These are phyloP conservation scores for Gandaritis pyraliata DNA, from an alignment of 2,888 invertebrate genomes.

Conservation along the genomic window DNA sequence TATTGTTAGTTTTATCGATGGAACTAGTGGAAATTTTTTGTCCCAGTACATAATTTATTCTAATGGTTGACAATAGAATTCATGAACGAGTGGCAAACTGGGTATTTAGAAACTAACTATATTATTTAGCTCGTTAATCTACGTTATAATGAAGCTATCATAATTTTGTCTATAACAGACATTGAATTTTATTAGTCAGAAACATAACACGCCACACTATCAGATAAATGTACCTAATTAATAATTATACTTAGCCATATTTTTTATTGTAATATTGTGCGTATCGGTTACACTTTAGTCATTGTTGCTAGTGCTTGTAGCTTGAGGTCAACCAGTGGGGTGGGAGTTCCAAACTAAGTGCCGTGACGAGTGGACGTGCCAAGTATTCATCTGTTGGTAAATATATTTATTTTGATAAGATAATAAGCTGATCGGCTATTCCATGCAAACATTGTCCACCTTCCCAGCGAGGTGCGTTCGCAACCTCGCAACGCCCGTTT, in stretches of 20 bases:
- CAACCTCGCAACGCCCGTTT: slow-evolving; percentile 31
- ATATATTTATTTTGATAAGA: slow-evolving; percentile 24
- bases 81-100: too few relatives aligned
- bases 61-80: too few relatives aligned
- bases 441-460: slow-evolving; percentile 52
- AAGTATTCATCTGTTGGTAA: slow-evolving; percentile 22
- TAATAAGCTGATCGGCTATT: slow-evolving; percentile 37
- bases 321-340: neutral
- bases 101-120: too few relatives aligned
- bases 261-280: neutral
- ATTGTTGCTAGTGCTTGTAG: slow-evolving; percentile 3
- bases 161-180: too few relatives aligned
- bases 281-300: slow-evolving; percentile 2
- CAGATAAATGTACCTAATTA: neutral
- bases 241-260: neutral
- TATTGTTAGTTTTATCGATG: too few relatives aligned
- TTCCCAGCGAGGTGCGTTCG: slow-evolving; percentile 45
- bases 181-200: neutral
- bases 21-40: too few relatives aligned
- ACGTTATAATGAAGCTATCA: too few relatives aligned
- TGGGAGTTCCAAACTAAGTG: slow-evolving; percentile 24
- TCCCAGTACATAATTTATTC: too few relatives aligned
- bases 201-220: neutral
- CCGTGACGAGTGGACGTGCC: slow-evolving; percentile 29
- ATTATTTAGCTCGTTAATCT: too few relatives aligned